phyloP scores from a whole-genome alignment of 2,113 vertebrate genomes.

The Patagioenas fasciata region DNA sequence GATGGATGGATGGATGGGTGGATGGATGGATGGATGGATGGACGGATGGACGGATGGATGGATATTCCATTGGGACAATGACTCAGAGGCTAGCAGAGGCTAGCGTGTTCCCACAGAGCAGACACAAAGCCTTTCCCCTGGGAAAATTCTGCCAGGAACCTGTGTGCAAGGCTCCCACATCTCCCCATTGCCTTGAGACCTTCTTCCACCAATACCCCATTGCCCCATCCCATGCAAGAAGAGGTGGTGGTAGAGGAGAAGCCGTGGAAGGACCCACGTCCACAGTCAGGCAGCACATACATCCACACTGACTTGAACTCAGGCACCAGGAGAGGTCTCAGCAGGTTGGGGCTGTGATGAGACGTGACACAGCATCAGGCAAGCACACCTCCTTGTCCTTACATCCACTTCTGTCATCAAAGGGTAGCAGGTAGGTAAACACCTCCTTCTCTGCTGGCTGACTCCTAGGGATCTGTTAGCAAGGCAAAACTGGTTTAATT shows the following conservation, averaged over 20 bases:
- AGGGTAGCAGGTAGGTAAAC: not conserved
- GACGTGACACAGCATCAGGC: not conserved
- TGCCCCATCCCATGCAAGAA: not conserved
- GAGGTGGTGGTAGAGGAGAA: not conserved
- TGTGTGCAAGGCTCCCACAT: not conserved
- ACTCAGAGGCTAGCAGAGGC: not conserved
- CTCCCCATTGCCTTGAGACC: not conserved
- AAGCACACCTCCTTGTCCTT: not conserved
- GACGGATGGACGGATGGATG: too few relatives aligned
- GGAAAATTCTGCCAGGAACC: not conserved
- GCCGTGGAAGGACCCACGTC: accelerated
- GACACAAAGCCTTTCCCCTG: not conserved
- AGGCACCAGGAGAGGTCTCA: not conserved
- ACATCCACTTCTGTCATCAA: not conserved
- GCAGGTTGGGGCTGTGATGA: not conserved
- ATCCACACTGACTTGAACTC: accelerated
- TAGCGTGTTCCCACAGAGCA: not conserved
- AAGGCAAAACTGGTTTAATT: conserved; percentile 35
- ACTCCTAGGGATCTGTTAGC: not conserved
- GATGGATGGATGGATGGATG: too few relatives aligned
- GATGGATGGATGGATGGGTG: not conserved
- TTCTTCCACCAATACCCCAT: not conserved
- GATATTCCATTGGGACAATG: too few relatives aligned
- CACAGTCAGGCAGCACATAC: not conserved
- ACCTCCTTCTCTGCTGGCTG: not conserved